Evolutionary conservation across 2,113 vertebrate genomes (phyloP), one percentile per base, ranked within the genome.

Genomic region (Saguinus midas): DNA sequence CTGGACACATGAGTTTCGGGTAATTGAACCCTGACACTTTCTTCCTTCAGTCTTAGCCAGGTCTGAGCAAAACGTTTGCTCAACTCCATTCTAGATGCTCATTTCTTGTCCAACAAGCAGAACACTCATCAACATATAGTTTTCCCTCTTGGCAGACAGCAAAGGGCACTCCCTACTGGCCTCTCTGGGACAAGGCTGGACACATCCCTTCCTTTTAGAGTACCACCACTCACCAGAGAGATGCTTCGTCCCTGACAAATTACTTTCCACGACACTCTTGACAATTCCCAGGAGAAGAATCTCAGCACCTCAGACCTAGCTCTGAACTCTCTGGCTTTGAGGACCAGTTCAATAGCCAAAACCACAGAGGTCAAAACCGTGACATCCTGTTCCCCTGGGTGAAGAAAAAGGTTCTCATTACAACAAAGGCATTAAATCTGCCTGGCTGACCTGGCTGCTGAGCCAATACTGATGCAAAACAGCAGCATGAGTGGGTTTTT

Each of bases 391-490:
- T 75, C 80, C 94, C 52, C 6, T 14, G n/a, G 27, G 66, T 50
- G 37, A 64, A 92, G 43, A 75, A 66, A 81, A 81, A 29, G 2
- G 29, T 76, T 87, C 35, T 37, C 6, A 43, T 80, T 4, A 8
- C 68, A 87, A 97, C 45, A 76, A 87, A 79, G 92, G 35, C 94
- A 87, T 80, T 12, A 93, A 45, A 18, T 90, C 43, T 27, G 14
- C 1, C n/a, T 29, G 55, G 61, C 40, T 89, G 83, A 12, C 40
- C 79, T 16, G 75, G 89, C 50, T 50, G n/a, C 23, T 52, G 55
- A 93, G 27, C 88, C n/a, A 35, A 48, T 4, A 37, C 21, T 35
- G 52, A 82, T 1, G 1, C 0, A 3, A 57, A 91, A 64, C 4
- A 21, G 52, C 27, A 27, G n/a, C 18, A 48, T 0, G 35, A 66